Base-by-base conservation (phyloP, 2,888 invertebrate species). In the Lepidonotus clava region DNA sequence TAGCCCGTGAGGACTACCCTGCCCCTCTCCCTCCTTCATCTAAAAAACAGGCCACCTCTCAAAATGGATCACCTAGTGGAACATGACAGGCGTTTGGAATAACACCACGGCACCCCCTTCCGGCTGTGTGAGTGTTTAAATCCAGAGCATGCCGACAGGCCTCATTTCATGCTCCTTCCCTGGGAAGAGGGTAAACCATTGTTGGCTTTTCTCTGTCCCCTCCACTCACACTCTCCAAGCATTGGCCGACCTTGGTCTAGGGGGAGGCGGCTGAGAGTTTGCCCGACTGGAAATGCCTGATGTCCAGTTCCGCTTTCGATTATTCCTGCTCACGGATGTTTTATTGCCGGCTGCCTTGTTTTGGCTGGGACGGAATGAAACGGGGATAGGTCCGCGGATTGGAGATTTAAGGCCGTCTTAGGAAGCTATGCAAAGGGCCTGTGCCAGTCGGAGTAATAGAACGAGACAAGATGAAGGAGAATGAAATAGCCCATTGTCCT, bases 51-150 rank as follows among this genome's bases (percentile, higher is more conserved):
- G 18, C 71, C 56, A n/a, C 8, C 14, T 80, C 80, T 24, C 80
- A 41, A 32, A 80, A 80, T 14, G 80, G 80, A 80, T 80, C 51
- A 46, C 46, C 80, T 24, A 28, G 14, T 6, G 38, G 77, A 77
- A 77, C 77, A 80, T 80, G 80, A 80, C 80, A 51, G 80, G 80
- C 41, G 80, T 80, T 77, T 24, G 6, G 32, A 41, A 46, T 80
- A 51, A 80, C 80, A 80, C 80, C 21, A 80, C 32, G 32, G n/a
- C 28, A 5, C 46, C 46, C 46, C 71, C 46, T 80, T 51, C 46
- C 41, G 28, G 34, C 51, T 46, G 46, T 14, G 21, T 6, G 36
- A 6, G 24, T 6, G 6, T 80, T 80, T 41, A 80, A 41, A 40
- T n/a, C 46, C 24, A 80, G 80, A 32, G 51, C 80, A 80, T n/a